Conservation (phyloP, 2,888 invertebrate species). For the Noctua janthe region DNA sequence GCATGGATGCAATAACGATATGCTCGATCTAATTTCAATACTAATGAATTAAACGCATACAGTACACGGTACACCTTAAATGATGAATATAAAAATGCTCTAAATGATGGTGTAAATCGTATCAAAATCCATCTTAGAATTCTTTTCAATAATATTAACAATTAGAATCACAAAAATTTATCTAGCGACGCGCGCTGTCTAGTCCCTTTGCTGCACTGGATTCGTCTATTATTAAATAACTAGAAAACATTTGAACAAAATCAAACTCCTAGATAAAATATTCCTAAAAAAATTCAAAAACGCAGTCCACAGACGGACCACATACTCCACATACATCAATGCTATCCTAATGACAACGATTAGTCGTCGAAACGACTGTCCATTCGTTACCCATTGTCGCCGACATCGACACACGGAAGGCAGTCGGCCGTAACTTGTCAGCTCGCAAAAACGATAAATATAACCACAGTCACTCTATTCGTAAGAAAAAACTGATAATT, state of each 20-base stretch:
- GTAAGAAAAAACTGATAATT: slow-evolving; percentile 51
- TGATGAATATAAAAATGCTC: neutral
- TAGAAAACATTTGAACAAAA: neutral
- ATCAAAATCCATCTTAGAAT: neutral
- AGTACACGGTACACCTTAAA: neutral
- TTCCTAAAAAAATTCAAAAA: slow-evolving; percentile 13
- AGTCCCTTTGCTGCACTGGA: neutral
- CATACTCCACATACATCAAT: slow-evolving; percentile 50
- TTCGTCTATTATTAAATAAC: neutral
- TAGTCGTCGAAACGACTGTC: slow-evolving; percentile 48
- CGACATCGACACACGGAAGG: slow-evolving; percentile 52
- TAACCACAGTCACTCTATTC: slow-evolving; percentile 49
- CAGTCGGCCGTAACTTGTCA: slow-evolving; percentile 44
- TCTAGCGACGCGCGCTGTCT: neutral
- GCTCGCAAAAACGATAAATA: slow-evolving; percentile 57
- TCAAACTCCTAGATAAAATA: neutral
- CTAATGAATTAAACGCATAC: neutral
- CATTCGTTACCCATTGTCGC: slow-evolving; percentile 61
- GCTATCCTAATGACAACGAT: slow-evolving; percentile 52
- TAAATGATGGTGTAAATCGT: neutral
- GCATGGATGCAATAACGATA: neutral
- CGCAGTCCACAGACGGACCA: neutral
- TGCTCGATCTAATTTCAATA: neutral
- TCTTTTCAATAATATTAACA: neutral
- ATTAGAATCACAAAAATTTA: neutral